Evolutionary conservation across 1,140 invertebrate species (phyloP), one percentile per base, ranked within the genome.

Genomic region (Drosophila novamexicana): DNA sequence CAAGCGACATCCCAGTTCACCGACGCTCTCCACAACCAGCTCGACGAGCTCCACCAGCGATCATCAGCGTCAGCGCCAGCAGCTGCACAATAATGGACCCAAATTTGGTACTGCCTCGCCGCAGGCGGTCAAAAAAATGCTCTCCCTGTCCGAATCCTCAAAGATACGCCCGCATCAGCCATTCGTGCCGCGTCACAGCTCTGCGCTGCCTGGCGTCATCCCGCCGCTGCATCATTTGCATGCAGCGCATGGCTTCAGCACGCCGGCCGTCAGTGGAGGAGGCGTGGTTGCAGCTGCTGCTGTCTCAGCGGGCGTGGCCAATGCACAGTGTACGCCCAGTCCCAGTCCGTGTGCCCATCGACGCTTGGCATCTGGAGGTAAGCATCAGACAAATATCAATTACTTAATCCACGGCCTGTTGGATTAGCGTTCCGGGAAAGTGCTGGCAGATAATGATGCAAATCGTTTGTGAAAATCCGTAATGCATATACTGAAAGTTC

Each of bases 81-180:
- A 97, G 84, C 96, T 97, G 32, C 97, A 97, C 83, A 83, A 82
- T 32, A 94, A 94, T 72, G 93, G 93, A 62, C 95, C 95, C 82
- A 96, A 96, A 91, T 95, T 96, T 93, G 98, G 98, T 75, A 97
- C 98, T 36, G 98, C 98, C 34, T 99, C 98, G 29, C 98, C 98
- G 4, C 98, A 99, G 93, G 97, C 98, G 1, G 97, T 99, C 5
- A 94, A 97, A 72, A 99, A 99, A 91, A 95, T 99, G 90, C 93
- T 99, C 65, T 95, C 98, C 2, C 93, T 99, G 6, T 97, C 96
- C 0, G 97, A 97, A 86, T 95, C 95, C 22, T 96, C 95, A 61
- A 99, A 98, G 93, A 97, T 97, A 10, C 94, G 96, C 56, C 97
- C 96, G 0, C 96, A 97, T 90, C 97, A 97, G 81, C 96, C 96